A percentile compares a stretch with the other conserved stretches of the same genome.
These are phyloP conservation scores for Sebastolobus alascanus DNA, from an alignment of 2,797 vertebrate genomes.

Conservation along the genomic window DNA sequence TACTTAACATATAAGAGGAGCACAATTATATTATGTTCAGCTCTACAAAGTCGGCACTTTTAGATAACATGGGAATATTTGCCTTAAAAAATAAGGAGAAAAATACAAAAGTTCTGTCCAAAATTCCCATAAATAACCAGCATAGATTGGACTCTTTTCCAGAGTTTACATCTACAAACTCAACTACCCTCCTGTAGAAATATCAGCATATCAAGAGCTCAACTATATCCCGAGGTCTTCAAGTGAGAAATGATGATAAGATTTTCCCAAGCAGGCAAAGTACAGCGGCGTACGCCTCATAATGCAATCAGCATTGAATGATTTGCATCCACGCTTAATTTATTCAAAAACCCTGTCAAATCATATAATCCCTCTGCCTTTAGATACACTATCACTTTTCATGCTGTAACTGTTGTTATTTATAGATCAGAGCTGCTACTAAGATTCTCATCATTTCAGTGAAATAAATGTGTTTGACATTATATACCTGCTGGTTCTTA, in stretches of 20 bases:
- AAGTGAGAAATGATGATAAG: slow-evolving; percentile 63
- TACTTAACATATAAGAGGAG: too few relatives aligned
- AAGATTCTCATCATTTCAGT: slow-evolving; percentile 1
- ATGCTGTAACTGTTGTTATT: slow-evolving; percentile 60
- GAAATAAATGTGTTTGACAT: slow-evolving; percentile 18
- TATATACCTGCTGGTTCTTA: not conserved
- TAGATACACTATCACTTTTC: slow-evolving; percentile 65
- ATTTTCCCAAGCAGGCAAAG: slow-evolving; percentile 48
- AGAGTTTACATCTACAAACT: slow-evolving; percentile 1
- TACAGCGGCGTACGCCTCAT: slow-evolving; percentile 18
- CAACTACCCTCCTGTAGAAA: slow-evolving; percentile 1
- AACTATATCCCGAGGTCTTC: slow-evolving; percentile 14
- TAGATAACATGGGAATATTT: not conserved
- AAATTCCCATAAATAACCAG: not conserved
- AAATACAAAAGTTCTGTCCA: not conserved
- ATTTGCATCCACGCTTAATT: slow-evolving; percentile 73
- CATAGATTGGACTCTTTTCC: not conserved
- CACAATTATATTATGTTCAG: not conserved
- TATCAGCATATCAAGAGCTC: slow-evolving; percentile 5
- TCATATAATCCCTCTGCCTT: slow-evolving; percentile 76
- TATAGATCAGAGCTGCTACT: slow-evolving; percentile 55
- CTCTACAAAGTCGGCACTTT: not conserved
- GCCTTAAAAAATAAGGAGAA: not conserved
- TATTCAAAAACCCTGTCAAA: slow-evolving; percentile 71
- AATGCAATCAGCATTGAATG: slow-evolving; percentile 59